phyloP scores from a whole-genome alignment of 2,113 vertebrate genomes.

The Pseudorectes ferrugineus region DNA sequence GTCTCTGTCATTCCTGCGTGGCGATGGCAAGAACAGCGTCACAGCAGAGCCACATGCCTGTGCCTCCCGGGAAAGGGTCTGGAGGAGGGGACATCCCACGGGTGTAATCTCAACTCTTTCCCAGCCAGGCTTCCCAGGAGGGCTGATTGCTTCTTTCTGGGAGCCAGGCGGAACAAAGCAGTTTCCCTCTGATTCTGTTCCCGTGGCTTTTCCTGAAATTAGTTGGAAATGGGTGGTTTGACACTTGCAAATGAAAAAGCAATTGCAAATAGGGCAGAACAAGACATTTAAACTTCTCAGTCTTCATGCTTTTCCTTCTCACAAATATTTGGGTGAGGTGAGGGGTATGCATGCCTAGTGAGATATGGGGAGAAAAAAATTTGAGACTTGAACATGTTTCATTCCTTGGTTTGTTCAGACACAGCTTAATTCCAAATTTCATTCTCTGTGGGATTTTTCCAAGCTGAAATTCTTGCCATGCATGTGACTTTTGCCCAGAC shows the following conservation, averaged over 20 bases:
- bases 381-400: accelerated
- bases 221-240: neutral
- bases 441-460: neutral
- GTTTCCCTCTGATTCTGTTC: neutral
- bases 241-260: neutral
- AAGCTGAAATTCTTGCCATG: neutral
- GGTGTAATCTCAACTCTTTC: neutral
- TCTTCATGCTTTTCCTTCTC: neutral
- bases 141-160: neutral
- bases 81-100: neutral
- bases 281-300: neutral
- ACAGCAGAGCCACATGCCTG: accelerated
- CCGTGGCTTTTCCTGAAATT: neutral
- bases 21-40: neutral
- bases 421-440: neutral
- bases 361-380: neutral
- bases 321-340: neutral
- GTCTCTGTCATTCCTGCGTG: neutral
- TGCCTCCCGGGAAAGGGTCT: neutral
- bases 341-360: neutral
- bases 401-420: neutral
- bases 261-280: neutral
- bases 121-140: neutral
- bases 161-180: neutral
- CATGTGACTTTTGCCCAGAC: neutral